Base-by-base conservation (phyloP, 2,888 invertebrate genomes). In the Abrostola triplasia region DNA sequence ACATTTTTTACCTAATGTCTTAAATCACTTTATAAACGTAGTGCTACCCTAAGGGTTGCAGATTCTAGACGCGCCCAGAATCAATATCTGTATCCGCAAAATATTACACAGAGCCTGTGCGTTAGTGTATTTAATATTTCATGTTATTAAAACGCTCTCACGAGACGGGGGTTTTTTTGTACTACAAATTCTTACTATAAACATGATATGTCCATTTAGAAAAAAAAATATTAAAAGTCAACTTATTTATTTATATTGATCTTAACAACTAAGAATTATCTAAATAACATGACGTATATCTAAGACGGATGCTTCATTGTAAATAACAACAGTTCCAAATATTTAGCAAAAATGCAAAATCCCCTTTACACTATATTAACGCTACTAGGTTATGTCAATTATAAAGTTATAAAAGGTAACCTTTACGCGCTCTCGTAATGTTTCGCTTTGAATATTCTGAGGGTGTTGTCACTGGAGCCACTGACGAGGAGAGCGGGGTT, bases 391-490 rank as follows among this genome's bases (percentile, higher is more conserved):
- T 62, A 57, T 59, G 54, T 66, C 66, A 69, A 72, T 69, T 59
- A 76, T 58, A 56, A 52, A 7, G 36, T 61, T 48, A 57, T 36
- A 12, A 47, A 55, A 60, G 6, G 38, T 9, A 38, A 67, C 64
- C 63, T 69, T 84, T 84, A 88, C 68, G 84, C 82, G 61, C 87
- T 83, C 5, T 76, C 83, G 12, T 84, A 79, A 76, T 95, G 91
- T 79, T 95, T 96, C 0, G 96, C 95, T 88, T 97, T 98, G 88
- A 97, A 98, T 88, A 98, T 96, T 90, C 99, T 97, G 57, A 99
- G 96, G 49, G 98, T 97, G 90, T 98, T 98, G 91, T 99, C 99
- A 41, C 98, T 96, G 10, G 98, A 98, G 40, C 99, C 99, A 65
- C 99, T 99, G 66, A 99, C 95, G 71, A 99, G 96, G 58, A 97